Base-by-base conservation (phyloP, 2,797 vertebrate genomes). In the Rhinella marina region DNA sequence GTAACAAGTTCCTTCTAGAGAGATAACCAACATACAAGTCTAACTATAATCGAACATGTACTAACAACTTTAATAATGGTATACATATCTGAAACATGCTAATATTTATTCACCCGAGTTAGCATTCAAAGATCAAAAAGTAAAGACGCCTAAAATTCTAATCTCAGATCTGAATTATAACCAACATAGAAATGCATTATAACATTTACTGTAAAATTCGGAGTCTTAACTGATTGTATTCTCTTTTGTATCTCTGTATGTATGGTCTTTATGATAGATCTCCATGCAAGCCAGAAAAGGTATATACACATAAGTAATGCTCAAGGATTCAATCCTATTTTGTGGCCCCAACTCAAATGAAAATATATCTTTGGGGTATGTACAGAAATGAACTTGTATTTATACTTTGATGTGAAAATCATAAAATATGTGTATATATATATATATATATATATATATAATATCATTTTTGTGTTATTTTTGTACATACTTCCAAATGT, bases 281-380 rank as follows among this genome's bases (percentile, higher is more conserved):
- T 80, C 56, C 78, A 80, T 80, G 78, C 78, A 80, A 80, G 78
- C 54, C 56, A 80, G 6, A 59, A 17, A 80, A 80, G 78, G 78
- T 80, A 41, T 61, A 32, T 32, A 80, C 7, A 21, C 54, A 13
- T 80, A 21, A 21, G 77, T 29, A 80, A 27, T 32, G 17, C 17
- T 61, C 2, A 9, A 54, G 27, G 48, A 59, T 79, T n/a, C 12
- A 77, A 77, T 59, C 61, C 19, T 6, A 59, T 61, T 21, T 32
- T 61, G 17, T 59, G 29, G 27, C 27, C 78, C 78, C 27, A 41
- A 32, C 56, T 41, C 9, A 80, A 59, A 29, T 80, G 1, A 77
- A 41, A 61, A 80, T 23, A 23, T 21, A 61, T 21, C 27, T 32
- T 59, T 10, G 50, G 77, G 52, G 78, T 80, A 61, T 29, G 29